Evolutionary conservation across 2,888 invertebrate species (phyloP), one percentile per base, ranked within the genome.

Genomic region (Callyntrura sp.): DNA sequence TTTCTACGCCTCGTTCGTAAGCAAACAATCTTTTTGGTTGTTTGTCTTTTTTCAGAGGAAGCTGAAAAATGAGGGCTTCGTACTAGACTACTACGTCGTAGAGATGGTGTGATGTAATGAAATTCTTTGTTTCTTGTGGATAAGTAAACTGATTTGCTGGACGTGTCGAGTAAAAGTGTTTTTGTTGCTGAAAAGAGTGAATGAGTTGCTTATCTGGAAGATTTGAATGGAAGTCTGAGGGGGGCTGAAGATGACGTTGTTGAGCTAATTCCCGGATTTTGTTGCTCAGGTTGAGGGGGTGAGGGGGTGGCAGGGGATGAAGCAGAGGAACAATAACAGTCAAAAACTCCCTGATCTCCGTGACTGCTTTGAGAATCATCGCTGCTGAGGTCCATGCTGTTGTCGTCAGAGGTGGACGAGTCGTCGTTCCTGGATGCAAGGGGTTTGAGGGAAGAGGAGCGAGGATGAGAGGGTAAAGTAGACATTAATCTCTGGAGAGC

Each of bases 401-500:
- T 81, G 8, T 55, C 68, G 70, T 55, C 73, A 23, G 83, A 62
- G 0, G 43, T 14, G 9, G 87, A 45, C n/a, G 35, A 60, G 11
- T 43, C 60, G 17, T 43, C 48, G 35, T 43, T 43, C 55, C 25
- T 51, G 17, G 17, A 9, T 43, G n/a, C 0, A 14, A 20, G 25
- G 45, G 23, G 60, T 12, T 55, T 48, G 20, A n/a, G 62, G n/a
- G 65, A 45, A 57, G 62, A 35, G 6, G 35, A 35, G 6, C 35
- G 3, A 35, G 35, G 35, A 35, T 35, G 2, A 35, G 35, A 35
- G 35, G 35, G 89, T n/a, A 90, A 57, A 28, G 90, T 90, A 0
- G 90, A 57, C 90, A 90, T 90, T 81, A 90, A 73, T 90, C 90
- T 85, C 62, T 73, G 12, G n/a, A 90, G 82, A 23, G 90, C 90